Conservation (phyloP, 2,888 invertebrate species). For the Bruchidius siliquastri region DNA sequence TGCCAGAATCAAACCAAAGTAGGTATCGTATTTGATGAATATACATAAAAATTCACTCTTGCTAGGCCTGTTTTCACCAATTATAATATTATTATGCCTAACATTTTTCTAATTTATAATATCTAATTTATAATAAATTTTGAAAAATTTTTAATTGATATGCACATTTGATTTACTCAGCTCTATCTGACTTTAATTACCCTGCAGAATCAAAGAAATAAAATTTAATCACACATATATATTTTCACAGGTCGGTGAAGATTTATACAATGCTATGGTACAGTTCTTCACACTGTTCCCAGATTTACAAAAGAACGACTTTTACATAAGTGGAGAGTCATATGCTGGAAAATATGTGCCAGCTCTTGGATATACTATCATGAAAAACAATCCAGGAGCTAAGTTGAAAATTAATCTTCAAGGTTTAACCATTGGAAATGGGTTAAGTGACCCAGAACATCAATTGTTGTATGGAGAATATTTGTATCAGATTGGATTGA, state of each 20-base stretch:
- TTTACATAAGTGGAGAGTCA: slow-evolving; percentile 86
- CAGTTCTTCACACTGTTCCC: slow-evolving; percentile 86
- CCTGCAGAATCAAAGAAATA: no score
- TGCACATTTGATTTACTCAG: no score
- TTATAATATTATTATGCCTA: no score
- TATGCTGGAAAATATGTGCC: slow-evolving; percentile 78
- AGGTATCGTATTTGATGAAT: neutral
- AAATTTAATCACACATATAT: neutral
- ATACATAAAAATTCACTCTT: no score
- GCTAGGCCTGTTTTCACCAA: no score
- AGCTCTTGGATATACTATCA: slow-evolving; percentile 69
- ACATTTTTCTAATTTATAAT: no score
- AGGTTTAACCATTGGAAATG: slow-evolving; percentile 75
- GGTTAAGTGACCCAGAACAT: slow-evolving; percentile 72
- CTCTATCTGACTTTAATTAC: no score
- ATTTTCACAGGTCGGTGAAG: slow-evolving; percentile 55
- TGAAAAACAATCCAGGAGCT: slow-evolving; percentile 57
- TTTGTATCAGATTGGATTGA: slow-evolving; percentile 70
- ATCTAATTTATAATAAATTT: no score
- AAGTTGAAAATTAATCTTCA: slow-evolving; percentile 63
- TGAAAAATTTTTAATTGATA: no score
- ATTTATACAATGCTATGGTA: slow-evolving; percentile 68
- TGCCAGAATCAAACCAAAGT: slow-evolving; percentile 71
- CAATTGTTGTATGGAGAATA: slow-evolving; percentile 75
- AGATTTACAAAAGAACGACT: slow-evolving; percentile 66